Evolutionary conservation across 2,113 vertebrate species (phyloP).

Genomic region (Eulacestoma nigropectus): DNA sequence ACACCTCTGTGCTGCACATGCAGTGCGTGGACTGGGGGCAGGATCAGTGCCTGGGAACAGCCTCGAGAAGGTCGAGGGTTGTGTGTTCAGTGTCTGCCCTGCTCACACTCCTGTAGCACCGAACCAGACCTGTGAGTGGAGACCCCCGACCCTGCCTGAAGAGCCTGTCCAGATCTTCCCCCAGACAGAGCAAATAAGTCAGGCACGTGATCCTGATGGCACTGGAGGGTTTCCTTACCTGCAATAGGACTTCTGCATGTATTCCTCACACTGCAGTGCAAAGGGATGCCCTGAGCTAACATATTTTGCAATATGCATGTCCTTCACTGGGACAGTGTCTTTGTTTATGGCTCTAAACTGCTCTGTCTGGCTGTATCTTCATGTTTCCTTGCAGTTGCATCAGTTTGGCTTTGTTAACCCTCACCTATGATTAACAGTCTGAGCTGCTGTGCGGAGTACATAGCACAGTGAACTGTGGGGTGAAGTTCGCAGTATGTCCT

Average conservation of each 20-base stretch:
- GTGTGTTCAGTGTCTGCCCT: background rate
- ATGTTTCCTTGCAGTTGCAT: background rate
- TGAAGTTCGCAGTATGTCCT: background rate
- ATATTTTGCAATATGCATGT: background rate
- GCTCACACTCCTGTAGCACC: background rate
- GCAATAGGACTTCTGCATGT: background rate
- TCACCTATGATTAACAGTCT: background rate
- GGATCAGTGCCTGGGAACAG: background rate
- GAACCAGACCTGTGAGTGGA: background rate
- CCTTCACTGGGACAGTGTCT: background rate
- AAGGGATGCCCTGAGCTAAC: background rate
- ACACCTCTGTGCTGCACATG: background rate
- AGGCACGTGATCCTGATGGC: background rate
- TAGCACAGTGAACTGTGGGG: background rate
- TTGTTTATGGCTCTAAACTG: background rate
- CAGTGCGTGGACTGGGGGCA: background rate
- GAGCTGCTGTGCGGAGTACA: background rate
- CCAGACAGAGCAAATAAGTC: background rate
- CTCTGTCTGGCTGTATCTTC: background rate
- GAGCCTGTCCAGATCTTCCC: background rate
- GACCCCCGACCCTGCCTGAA: background rate
- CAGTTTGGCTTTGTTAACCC: background rate
- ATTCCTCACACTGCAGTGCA: background rate
- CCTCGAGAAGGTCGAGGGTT: accelerated
- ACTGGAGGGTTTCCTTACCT: background rate